Percentiles rank a stretch among this genome's conserved stretches.
Evolutionary conservation across 2,113 vertebrate genomes (phyloP).

Genomic region (Alaudala cheleensis): DNA sequence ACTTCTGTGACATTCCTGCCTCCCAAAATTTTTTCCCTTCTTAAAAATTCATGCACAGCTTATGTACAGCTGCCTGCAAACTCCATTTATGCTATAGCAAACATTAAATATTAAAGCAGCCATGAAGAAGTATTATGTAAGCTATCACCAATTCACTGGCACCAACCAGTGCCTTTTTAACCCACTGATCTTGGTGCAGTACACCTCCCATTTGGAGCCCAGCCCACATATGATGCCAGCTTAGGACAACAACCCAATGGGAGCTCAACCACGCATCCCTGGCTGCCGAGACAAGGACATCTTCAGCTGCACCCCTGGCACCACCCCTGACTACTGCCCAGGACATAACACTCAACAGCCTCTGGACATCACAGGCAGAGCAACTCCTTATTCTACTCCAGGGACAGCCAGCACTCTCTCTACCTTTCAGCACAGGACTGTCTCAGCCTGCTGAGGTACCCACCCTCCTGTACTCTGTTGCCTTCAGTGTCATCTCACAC

Average conservation of each 20-base stretch:
- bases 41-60: slow-evolving; percentile 18
- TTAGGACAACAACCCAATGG: neutral
- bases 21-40: neutral
- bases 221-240: accelerated
- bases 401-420: neutral
- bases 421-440: neutral
- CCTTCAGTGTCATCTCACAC: neutral
- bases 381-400: neutral
- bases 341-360: accelerated
- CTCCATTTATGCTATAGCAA: slow-evolving; percentile 31
- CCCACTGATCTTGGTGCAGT: neutral
- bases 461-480: neutral
- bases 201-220: neutral
- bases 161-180: neutral
- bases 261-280: neutral
- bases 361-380: neutral
- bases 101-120: slow-evolving; percentile 35
- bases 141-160: neutral
- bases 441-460: neutral
- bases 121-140: neutral
- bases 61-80: slow-evolving; percentile 9
- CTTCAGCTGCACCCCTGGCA: neutral
- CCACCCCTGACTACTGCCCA: neutral
- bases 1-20: neutral
- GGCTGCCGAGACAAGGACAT: neutral